These are phyloP conservation scores for Hymenochirus boettgeri DNA, from an alignment of 2,113 vertebrate species.

Conservation along the genomic window DNA sequence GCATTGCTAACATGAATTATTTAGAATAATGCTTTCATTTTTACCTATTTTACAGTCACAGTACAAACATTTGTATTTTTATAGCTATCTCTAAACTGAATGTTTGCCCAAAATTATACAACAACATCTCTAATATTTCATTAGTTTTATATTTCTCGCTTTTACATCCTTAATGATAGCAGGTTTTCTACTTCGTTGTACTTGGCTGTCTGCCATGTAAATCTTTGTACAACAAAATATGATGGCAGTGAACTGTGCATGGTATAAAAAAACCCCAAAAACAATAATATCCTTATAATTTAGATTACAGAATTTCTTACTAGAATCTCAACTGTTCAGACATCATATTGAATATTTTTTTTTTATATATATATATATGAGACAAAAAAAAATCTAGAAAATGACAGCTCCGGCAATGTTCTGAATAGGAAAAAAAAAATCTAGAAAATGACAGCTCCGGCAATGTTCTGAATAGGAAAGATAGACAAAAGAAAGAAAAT, in stretches of 20 bases:
- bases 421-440: not conserved
- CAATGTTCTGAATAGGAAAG: not conserved
- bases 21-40: too few relatives aligned
- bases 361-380: not conserved
- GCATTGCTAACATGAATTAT: too few relatives aligned
- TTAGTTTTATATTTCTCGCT: slow-evolving; percentile 1
- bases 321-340: not conserved
- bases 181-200: not conserved
- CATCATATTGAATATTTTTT: not conserved
- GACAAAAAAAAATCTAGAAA: not conserved
- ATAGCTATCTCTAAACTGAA: not conserved
- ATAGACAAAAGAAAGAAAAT: too few relatives aligned
- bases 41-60: too few relatives aligned
- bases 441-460: not conserved
- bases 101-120: slow-evolving; percentile 1
- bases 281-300: not conserved
- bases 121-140: slow-evolving; percentile 12
- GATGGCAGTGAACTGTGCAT: not conserved
- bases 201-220: not conserved
- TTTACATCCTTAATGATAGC: not conserved
- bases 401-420: not conserved
- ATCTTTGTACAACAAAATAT: rapidly evolving
- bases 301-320: not conserved
- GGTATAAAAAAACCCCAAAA: too few relatives aligned
- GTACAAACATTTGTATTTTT: not conserved